phyloP scores from a whole-genome alignment of 2,113 vertebrate genomes.

The Misgurnus anguillicaudatus region DNA sequence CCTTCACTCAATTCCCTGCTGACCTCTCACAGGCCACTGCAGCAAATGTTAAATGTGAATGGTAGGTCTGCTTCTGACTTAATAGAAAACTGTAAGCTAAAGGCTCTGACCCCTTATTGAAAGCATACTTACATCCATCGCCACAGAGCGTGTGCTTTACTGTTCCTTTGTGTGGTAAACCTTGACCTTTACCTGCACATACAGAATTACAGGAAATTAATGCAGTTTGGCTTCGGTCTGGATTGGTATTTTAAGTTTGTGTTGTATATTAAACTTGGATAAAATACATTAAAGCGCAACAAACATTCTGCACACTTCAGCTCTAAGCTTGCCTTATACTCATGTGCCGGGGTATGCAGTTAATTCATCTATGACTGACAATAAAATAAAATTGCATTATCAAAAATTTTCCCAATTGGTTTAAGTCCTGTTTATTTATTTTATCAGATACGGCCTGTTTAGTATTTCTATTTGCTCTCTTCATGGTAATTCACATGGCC shows the following conservation, averaged over 20 bases:
- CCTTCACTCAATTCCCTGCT: slow-evolving; percentile 80
- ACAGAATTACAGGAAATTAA: slow-evolving; percentile 16
- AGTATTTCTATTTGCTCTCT: slow-evolving; percentile 61
- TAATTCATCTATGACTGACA: slow-evolving; percentile 60
- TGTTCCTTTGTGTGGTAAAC: slow-evolving; percentile 50
- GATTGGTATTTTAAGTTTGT: too few species aligned
- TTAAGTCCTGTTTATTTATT: slow-evolving; percentile 70
- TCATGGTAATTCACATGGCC: slow-evolving; percentile 76
- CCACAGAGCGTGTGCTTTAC: slow-evolving; percentile 55
- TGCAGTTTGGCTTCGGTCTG: background rate
- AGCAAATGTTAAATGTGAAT: slow-evolving; percentile 77
- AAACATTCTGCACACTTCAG: slow-evolving; percentile 10
- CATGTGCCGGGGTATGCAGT: slow-evolving; percentile 35
- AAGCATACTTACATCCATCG: slow-evolving; percentile 70
- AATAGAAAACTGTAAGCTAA: slow-evolving; percentile 66
- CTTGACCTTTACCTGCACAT: slow-evolving; percentile 42
- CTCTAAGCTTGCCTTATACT: too few species aligned
- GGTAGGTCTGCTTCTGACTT: slow-evolving; percentile 76
- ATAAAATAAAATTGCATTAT: slow-evolving; percentile 63
- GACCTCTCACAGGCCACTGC: slow-evolving; percentile 75
- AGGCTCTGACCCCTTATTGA: slow-evolving; percentile 60
- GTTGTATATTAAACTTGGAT: too few species aligned
- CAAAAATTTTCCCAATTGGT: slow-evolving; percentile 65
- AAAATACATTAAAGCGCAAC: background rate
- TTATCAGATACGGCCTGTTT: slow-evolving; percentile 69